Evolutionary conservation across 2,888 invertebrate genomes (phyloP), one percentile per base, ranked within the genome.

Genomic region (Tetranychus piercei): DNA sequence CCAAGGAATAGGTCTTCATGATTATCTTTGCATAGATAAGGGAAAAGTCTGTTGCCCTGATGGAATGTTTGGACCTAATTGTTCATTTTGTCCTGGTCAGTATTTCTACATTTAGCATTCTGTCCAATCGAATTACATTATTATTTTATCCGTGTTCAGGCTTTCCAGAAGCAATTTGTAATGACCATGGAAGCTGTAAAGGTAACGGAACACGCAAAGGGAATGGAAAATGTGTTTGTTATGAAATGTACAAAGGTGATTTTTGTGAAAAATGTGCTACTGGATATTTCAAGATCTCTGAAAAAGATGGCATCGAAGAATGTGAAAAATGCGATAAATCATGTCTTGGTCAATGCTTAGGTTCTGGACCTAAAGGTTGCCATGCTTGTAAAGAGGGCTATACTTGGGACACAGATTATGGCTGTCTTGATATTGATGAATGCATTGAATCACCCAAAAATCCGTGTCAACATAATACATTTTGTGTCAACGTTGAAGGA

Each of bases 191-290:
- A 0, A 88, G 88, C 81, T 90, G 90, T 81, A 86, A 86, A 85
- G 96, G 95, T 0, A 88, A 89, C 77, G 95, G 95, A 0, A 94
- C 93, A 0, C 86, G 95, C 69, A 91, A 91, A 82, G 96, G 96
- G 0, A 92, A 89, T 80, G 96, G 96, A 0, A 88, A 89, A 77
- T 97, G 96, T 81, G 83, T 86, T 9, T 96, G 96, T 82, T 88
- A 92, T 80, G 80, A 82, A 6, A 94, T 92, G 0, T 96, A 95
- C 81, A 80, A 82, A 0, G 94, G 94, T 0, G 86, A 87, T 0
- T 82, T 85, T 44, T 97, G 96, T 83, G 86, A 88, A 74, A 83
- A 86, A n/a, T 97, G 96, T 82, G 85, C 86, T 11, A 81, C 83
- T 15, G 87, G 87, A 5, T 88, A 87, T 80, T 92, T 89, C 81